Evolutionary conservation across 2,888 invertebrate genomes (phyloP).

Genomic region (Hylaea fasciaria): DNA sequence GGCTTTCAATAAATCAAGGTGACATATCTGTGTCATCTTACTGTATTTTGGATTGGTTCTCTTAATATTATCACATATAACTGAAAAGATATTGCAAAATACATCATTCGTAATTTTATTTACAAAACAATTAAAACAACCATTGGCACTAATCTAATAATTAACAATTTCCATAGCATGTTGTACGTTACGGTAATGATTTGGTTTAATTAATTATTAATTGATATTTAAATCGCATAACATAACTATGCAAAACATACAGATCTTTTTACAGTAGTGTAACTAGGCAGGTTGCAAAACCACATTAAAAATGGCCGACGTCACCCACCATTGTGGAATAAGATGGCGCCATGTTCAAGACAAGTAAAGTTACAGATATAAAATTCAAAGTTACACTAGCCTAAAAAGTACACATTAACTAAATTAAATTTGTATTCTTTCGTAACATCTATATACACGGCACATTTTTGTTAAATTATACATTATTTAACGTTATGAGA

Average conservation of each 20-base stretch:
- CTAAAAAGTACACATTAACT: constrained; percentile 33
- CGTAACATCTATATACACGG: constrained; percentile 75
- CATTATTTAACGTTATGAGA: constrained; percentile 56
- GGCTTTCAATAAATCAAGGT: not conserved
- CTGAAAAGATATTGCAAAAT: not conserved
- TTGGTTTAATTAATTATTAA: constrained; percentile 71
- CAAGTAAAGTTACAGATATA: not conserved
- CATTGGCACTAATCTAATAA: constrained; percentile 75
- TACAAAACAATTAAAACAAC: constrained; percentile 57
- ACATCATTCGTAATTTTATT: constrained; percentile 35
- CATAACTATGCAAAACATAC: constrained; percentile 23
- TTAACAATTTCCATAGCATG: constrained; percentile 54
- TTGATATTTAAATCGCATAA: constrained; percentile 35
- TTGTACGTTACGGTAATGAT: constrained; percentile 82
- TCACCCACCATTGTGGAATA: not conserved
- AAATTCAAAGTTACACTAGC: constrained; percentile 9
- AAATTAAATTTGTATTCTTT: constrained; percentile 69
- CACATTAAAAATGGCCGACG: not conserved
- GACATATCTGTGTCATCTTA: not conserved
- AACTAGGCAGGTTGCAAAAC: not conserved
- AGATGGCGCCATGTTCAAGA: not conserved
- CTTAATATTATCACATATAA: not conserved
- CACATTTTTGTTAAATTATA: constrained; percentile 71
- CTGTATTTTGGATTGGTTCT: not conserved
- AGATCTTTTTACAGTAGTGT: constrained; percentile 19